Evolutionary conservation across 2,797 vertebrate genomes (phyloP).

Genomic region (Aeoliscus strigatus): DNA sequence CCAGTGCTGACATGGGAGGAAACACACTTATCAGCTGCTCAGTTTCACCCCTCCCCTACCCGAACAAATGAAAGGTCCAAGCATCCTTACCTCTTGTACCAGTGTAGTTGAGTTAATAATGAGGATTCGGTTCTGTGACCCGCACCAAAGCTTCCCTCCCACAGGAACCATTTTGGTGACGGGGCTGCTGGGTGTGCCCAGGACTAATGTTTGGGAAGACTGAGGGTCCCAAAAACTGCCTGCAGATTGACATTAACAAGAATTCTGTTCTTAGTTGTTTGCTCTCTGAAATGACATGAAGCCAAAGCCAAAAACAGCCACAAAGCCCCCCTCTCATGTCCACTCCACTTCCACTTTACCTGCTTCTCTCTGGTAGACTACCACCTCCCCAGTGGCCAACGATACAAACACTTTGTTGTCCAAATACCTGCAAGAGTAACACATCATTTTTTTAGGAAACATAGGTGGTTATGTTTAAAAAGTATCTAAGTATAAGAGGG

Average conservation of each 20-base stretch:
- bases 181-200: conserved; percentile 85
- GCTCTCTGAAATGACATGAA: not conserved
- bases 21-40: not conserved
- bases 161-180: conserved; percentile 96
- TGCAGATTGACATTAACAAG: conserved; percentile 43
- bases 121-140: conserved; percentile 90
- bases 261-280: not conserved
- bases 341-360: conserved; percentile 72
- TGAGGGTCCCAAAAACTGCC: conserved; percentile 98
- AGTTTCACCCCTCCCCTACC: too few species aligned
- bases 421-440: conserved; percentile 77
- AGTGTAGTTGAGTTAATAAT: conserved; percentile 84
- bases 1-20: conserved; percentile 75
- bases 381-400: conserved; percentile 89
- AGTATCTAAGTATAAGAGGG: not conserved
- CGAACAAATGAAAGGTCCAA: too few species aligned
- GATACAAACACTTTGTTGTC: conserved; percentile 98
- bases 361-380: conserved; percentile 94
- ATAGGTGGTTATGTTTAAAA: too few species aligned
- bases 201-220: conserved; percentile 84
- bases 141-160: conserved; percentile 91
- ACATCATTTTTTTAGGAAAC: too few species aligned
- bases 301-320: not conserved
- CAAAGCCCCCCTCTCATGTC: not conserved
- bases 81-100: conserved; percentile 82